Evolutionary conservation across 53 echinoderm and acorn worm genomes (phyloP).

Genomic region (Zoroaster sp.): DNA sequence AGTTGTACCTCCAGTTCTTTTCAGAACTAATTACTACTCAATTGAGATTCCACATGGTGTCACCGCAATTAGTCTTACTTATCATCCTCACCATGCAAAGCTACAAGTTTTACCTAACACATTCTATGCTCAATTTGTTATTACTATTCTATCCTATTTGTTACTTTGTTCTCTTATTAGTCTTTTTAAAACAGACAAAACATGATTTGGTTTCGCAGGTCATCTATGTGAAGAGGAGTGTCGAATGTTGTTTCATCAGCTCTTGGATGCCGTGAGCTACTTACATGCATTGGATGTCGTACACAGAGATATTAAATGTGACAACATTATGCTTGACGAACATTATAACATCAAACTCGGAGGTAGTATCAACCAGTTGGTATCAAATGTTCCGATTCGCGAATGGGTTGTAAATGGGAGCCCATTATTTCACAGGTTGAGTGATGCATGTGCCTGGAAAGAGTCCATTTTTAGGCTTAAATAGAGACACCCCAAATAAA

Average conservation of each 20-base stretch:
- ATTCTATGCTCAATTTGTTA: not conserved
- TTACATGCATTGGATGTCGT: constrained; percentile 80
- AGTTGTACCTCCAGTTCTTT: too few species aligned
- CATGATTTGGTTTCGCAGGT: constrained; percentile 30
- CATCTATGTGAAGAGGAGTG: constrained; percentile 86
- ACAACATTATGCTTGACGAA: constrained; percentile 81
- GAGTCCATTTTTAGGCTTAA: too few species aligned
- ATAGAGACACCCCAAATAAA: too few species aligned
- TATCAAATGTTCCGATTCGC: too few species aligned
- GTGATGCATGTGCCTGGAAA: too few species aligned
- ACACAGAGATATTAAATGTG: constrained; percentile 92
- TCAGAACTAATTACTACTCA: too few species aligned
- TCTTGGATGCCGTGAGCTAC: constrained; percentile 76
- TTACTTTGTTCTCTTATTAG: not conserved
- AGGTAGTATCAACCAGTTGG: constrained; percentile 61
- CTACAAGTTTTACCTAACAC: too few species aligned
- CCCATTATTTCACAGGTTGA: too few species aligned
- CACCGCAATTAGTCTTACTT: too few species aligned
- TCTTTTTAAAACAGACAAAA: not conserved
- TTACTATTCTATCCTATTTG: not conserved
- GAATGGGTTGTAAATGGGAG: too few species aligned
- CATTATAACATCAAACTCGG: constrained; percentile 77
- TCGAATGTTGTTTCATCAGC: constrained; percentile 83
- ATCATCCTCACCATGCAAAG: too few species aligned
- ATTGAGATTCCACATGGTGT: too few species aligned